Evolutionary conservation across 1,140 invertebrate genomes (phyloP), one percentile per base, ranked within the genome.

Genomic region (Elymnias hypermnestra): DNA sequence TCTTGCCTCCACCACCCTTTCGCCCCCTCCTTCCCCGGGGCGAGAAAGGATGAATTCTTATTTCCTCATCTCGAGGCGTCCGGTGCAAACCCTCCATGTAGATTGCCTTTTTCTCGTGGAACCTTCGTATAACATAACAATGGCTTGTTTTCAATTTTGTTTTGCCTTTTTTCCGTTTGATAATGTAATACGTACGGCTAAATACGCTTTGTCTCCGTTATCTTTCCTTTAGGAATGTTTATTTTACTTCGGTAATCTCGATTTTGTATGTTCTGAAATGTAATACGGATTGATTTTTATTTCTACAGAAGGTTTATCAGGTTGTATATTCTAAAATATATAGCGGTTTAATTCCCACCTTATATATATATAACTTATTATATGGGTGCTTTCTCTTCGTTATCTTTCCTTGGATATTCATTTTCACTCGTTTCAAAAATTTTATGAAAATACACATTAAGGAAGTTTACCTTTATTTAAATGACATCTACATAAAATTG

Each of bases 21-120:
- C 38, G 43, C 59, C 52, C 49, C 36, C 22, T 33, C 54, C 53
- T 47, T 54, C 65, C 70, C 69, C 58, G 42, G 62, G 57, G 70
- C 65, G 72, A 67, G 77, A 79, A 78, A 79, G 78, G 83, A 86
- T 86, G 83, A 85, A 86, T 86, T 86, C 83, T 86, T 84, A 86
- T 86, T 85, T 83, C 79, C 83, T 85, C 81, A 82, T 84, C 83
- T 78, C 63, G 36, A 55, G 71, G 63, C 73, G 77, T 84, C 77
- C 77, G 74, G 70, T 65, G 65, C 67, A 71, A 69, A 72, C 78
- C 77, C 72, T 82, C 74, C 72, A 78, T 79, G 74, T 79, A 83
- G 82, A 85, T 85, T 83, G 82, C 82, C 75, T 83, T 81, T 78
- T 78, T 76, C 70, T 72, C 64, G 71, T 76, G 65, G 48, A 68